Evolutionary conservation across 2,888 invertebrate genomes (phyloP).

Genomic region (Octodonta nipae): DNA sequence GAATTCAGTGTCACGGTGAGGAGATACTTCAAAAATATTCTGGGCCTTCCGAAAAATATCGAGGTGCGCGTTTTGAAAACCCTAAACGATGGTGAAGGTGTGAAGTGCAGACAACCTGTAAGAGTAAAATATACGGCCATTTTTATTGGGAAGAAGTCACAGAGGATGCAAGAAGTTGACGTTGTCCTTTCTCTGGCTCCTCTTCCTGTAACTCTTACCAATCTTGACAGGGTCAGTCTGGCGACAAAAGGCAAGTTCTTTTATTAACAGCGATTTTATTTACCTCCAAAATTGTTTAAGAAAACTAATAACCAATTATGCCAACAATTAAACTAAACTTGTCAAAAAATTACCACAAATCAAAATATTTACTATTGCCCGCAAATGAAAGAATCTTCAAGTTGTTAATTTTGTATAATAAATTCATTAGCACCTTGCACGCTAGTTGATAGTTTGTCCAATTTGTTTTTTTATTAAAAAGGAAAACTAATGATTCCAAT

Average conservation of each 20-base stretch:
- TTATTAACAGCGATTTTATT: too few species aligned
- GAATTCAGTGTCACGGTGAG: constrained; percentile 29
- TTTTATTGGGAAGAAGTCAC: constrained; percentile 28
- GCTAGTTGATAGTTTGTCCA: too few species aligned
- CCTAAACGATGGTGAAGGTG: constrained; percentile 30
- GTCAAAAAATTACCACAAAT: too few species aligned
- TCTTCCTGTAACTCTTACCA: constrained; percentile 34
- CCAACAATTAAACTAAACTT: too few species aligned
- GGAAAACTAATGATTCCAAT: too few species aligned
- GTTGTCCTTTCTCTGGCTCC: constrained; percentile 31
- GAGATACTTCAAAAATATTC: constrained; percentile 30
- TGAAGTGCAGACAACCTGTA: constrained; percentile 30
- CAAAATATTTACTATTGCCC: too few species aligned
- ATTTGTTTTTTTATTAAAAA: too few species aligned
- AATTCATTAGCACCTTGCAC: too few species aligned
- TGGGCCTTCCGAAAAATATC: constrained; percentile 21
- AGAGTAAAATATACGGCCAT: constrained; percentile 32
- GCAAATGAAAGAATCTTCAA: too few species aligned
- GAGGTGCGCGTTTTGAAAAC: constrained; percentile 29
- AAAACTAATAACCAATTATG: too few species aligned
- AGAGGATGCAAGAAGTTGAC: constrained; percentile 23
- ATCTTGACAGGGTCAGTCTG: constrained; percentile 34
- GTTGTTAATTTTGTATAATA: too few species aligned
- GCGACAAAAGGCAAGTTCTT: constrained; percentile 36
- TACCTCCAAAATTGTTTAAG: too few species aligned